Conservation (phyloP, 2,888 invertebrate species). For the Heterodera filipjevi region DNA sequence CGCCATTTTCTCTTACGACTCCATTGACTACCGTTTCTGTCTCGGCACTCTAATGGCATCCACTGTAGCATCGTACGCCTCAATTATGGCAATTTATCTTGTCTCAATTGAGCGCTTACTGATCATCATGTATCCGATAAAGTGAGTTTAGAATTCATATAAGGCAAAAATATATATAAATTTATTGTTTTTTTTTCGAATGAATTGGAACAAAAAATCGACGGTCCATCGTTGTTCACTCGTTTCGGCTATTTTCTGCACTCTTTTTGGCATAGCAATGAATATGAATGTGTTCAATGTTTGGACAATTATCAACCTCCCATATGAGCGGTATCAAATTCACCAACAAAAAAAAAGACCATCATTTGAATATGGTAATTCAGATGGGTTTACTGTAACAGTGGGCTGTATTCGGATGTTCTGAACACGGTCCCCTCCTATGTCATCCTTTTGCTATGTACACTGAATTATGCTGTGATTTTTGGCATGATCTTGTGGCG, state of each 20-base stretch:
- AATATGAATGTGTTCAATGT: slow-evolving; percentile 11
- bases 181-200: neutral
- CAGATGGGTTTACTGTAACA: slow-evolving; percentile 15
- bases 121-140: slow-evolving; percentile 22
- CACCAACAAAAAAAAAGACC: too few species aligned
- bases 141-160: neutral
- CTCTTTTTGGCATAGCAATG: slow-evolving; percentile 17
- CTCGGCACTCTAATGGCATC: slow-evolving; percentile 9
- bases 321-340: neutral
- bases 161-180: too few species aligned
- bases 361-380: neutral
- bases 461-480: slow-evolving; percentile 14
- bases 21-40: slow-evolving; percentile 18
- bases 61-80: slow-evolving; percentile 17
- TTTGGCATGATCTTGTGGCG: slow-evolving; percentile 14
- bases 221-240: too few species aligned
- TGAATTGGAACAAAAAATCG: neutral
- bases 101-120: slow-evolving; percentile 15
- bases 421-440: neutral
- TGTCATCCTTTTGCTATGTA: neutral
- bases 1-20: neutral
- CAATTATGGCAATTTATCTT: slow-evolving; percentile 24
- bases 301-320: slow-evolving; percentile 17
- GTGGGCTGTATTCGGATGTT: slow-evolving; percentile 21
- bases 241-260: neutral